Base-by-base conservation (phyloP, 2,888 invertebrate species). In the Allolobophora icterica region DNA sequence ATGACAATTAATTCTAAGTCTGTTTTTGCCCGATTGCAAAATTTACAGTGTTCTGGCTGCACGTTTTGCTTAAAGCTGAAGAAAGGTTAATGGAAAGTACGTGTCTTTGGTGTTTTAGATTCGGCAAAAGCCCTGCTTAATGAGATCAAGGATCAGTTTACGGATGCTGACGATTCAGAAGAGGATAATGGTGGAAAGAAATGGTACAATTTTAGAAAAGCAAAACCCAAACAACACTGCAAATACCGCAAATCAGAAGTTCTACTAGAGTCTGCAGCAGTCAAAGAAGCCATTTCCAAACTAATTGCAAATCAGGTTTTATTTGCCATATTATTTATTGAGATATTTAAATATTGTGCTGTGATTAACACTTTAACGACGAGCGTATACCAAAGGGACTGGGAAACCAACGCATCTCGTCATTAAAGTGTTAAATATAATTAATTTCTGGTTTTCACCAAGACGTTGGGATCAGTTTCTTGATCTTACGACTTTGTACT, bases 261-360 rank as follows among this genome's bases (percentile, higher is more conserved):
- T 35, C 5, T 5, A 38, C 87, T 87, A n/a, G 35, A 87, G 34
- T 87, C 87, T 87, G 0, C 6, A 38, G 0, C 24, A 13, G 87
- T 87, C 24, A 87, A 87, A 87, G 87, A 87, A 34, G 87, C 87
- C 87, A 87, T 87, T 87, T 87, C 87, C 34, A 87, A 87, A 87
- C n/a, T 87, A 24, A 87, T 35, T 34, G 13, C 33, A 5, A 8
- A 87, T 34, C 87, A 87, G 87, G 87, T 87, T 87, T 38, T 6
- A n/a, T 87, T 35, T 87, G 15, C 71, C 71, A n/a, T 71, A n/a
- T n/a, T 71, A 71, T 71, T 52, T 52, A 24, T 52, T 52, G 52
- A 52, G 21, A 52, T 21, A 52, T 52, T 21, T 71, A 6, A n/a
- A 71, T 71, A n/a, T 8, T 71, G 11, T 71, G 71, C 71, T n/a